A percentile compares a stretch with the other conserved stretches of the same genome.
These are phyloP conservation scores for Aporophyla nigra DNA, from an alignment of 2,888 invertebrate species.

Conservation along the genomic window DNA sequence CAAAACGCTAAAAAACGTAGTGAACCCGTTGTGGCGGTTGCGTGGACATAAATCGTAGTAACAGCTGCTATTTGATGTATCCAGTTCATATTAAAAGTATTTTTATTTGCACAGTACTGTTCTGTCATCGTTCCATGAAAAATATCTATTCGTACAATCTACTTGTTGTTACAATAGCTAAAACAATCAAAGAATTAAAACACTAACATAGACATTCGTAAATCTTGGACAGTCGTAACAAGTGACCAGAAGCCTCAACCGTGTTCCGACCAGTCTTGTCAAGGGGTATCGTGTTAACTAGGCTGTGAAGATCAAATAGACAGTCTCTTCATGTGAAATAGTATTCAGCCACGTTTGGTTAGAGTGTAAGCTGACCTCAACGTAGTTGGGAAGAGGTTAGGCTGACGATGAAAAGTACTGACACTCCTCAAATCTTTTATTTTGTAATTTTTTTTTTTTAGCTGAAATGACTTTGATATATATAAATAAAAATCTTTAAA, in stretches of 20 bases:
- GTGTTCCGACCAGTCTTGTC: neutral
- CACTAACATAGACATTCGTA: neutral
- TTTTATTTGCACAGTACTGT: conserved; percentile 23
- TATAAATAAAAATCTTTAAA: neutral
- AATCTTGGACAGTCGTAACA: neutral
- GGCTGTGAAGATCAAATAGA: neutral
- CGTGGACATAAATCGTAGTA: conserved; percentile 49
- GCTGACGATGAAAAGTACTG: neutral
- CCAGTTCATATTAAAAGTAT: conserved; percentile 13
- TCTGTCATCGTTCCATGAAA: neutral
- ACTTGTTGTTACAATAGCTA: neutral
- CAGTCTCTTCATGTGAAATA: neutral
- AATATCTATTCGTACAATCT: neutral
- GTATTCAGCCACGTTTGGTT: neutral
- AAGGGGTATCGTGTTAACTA: neutral
- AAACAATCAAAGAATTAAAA: neutral
- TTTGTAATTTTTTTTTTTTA: rapidly evolving
- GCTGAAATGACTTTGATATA: neutral
- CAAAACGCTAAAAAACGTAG: conserved; percentile 42
- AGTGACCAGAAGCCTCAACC: neutral
- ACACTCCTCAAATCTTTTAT: neutral
- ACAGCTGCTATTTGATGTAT: conserved; percentile 47
- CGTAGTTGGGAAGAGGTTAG: neutral
- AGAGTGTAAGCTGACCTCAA: neutral
- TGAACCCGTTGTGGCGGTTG: conserved; percentile 20